Base-by-base conservation (phyloP, 2,113 vertebrate genomes). In the Gopherus flavomarginatus region DNA sequence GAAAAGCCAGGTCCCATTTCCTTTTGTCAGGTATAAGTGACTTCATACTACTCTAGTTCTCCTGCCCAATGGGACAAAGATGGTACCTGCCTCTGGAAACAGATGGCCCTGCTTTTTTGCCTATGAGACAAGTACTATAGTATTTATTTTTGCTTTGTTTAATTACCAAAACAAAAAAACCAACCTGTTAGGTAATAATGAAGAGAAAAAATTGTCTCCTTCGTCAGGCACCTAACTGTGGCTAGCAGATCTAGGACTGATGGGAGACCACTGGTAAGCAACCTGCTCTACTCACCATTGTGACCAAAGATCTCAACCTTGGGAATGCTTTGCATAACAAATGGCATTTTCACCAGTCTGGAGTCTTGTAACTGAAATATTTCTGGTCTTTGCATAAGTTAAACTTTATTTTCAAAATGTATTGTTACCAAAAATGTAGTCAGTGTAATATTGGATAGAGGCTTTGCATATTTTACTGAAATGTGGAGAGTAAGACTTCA, bases 391-490 rank as follows among this genome's bases (percentile, higher is more conserved):
- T 38, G 87, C n/a, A 80, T 0, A 91, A 83, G 57, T 87, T 91
- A 75, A 96, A 94, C 84, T 85, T 96, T 94, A 12, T 95, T 97
- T 94, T 57, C 31, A 93, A 75, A 81, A 89, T 87, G 81, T 65
- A 95, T 52, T 79, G 27, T 54, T 59, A 91, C 84, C 27, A 59
- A 93, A 97, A 95, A 83, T 95, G 47, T 96, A 59, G 0, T 52
- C 86, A 91, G 11, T 94, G 62, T 89, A 86, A 47, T 62, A 92
- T 69, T 90, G 91, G 90, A 95, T 95, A 83, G 54, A 92, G 42
- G 27, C 93, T 92, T 93, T 95, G 47, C 16, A 0, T 94, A 79
- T 89, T 96, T 94, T 95, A 90, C 47, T 97, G 84, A 91, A 95
- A 87, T 42, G 14, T 31, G 50, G 31, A 75, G 4, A 87, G 1